Conservation (phyloP, 1,140 invertebrate species). For the Stegodyphus mimosarum region DNA sequence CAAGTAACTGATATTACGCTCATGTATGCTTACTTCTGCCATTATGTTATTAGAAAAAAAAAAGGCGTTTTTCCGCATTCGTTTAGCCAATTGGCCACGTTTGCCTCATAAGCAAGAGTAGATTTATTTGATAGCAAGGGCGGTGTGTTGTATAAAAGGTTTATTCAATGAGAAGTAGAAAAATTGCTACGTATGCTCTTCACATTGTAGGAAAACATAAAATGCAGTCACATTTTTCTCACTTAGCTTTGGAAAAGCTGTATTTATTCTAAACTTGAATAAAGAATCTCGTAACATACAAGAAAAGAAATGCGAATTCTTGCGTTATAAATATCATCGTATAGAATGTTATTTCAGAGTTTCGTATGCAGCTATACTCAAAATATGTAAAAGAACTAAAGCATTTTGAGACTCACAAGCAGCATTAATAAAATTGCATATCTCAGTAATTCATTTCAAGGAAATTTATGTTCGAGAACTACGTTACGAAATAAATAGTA, state of each 20-base stretch:
- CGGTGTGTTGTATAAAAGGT: conserved; percentile 29
- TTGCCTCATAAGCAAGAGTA: conserved; percentile 11
- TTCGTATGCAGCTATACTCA: too few species aligned
- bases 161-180: conserved; percentile 29
- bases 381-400: too few species aligned
- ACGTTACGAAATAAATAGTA: too few species aligned
- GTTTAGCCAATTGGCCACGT: neutral
- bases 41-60: conserved; percentile 49
- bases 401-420: too few species aligned
- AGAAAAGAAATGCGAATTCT: too few species aligned
- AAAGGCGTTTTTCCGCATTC: conserved; percentile 4
- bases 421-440: too few species aligned
- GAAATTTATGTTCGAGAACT: too few species aligned
- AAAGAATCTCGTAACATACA: too few species aligned
- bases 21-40: conserved; percentile 4
- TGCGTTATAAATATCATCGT: too few species aligned
- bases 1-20: conserved; percentile 35
- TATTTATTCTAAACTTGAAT: too few species aligned
- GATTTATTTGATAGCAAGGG: conserved; percentile 30
- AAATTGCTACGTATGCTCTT: conserved; percentile 23
- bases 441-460: too few species aligned
- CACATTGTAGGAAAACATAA: neutral
- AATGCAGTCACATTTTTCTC: conserved; percentile 47
- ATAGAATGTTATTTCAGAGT: too few species aligned
- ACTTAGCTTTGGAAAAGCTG: neutral